A percentile compares a stretch with the other conserved stretches of the same genome.
phyloP scores from a whole-genome alignment of 2,113 vertebrate genomes.

The Aythya baeri region DNA sequence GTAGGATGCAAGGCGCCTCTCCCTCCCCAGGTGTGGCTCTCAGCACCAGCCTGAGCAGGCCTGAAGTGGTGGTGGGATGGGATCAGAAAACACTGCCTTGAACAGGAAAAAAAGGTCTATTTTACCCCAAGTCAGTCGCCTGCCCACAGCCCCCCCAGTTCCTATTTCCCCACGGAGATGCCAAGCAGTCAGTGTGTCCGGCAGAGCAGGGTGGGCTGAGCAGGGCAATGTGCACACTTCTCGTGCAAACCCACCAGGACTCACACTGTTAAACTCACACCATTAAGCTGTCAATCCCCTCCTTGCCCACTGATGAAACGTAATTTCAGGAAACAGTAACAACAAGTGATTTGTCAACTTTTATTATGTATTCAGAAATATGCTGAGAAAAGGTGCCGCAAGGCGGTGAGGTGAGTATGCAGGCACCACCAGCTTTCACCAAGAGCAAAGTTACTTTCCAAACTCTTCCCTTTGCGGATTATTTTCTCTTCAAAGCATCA shows the following conservation, averaged over 20 bases:
- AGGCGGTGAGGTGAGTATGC: fast-evolving
- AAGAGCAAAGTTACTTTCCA: not conserved
- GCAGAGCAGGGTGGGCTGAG: not conserved
- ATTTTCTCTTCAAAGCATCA: fast-evolving
- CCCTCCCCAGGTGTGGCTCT: not conserved
- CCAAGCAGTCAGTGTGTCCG: not conserved
- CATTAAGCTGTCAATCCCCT: not conserved
- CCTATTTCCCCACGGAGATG: fast-evolving
- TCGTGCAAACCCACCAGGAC: not conserved
- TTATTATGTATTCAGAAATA: not conserved
- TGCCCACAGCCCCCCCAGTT: not conserved
- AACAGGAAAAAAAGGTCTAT: too few relatives aligned
- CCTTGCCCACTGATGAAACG: fast-evolving
- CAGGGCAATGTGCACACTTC: fast-evolving
- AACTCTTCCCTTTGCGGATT: not conserved
- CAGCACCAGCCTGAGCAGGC: fast-evolving
- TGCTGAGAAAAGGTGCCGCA: fast-evolving
- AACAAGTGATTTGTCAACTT: not conserved
- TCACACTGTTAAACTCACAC: too few relatives aligned
- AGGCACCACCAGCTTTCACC: not conserved
- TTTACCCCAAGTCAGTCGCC: not conserved
- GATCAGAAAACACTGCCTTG: not conserved
- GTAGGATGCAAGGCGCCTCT: too few relatives aligned
- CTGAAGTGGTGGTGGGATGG: not conserved
- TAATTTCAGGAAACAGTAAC: not conserved